These are phyloP conservation scores for Lytechinus pictus DNA, from an alignment of 35 echinoderm and acorn worm species.

Conservation along the genomic window DNA sequence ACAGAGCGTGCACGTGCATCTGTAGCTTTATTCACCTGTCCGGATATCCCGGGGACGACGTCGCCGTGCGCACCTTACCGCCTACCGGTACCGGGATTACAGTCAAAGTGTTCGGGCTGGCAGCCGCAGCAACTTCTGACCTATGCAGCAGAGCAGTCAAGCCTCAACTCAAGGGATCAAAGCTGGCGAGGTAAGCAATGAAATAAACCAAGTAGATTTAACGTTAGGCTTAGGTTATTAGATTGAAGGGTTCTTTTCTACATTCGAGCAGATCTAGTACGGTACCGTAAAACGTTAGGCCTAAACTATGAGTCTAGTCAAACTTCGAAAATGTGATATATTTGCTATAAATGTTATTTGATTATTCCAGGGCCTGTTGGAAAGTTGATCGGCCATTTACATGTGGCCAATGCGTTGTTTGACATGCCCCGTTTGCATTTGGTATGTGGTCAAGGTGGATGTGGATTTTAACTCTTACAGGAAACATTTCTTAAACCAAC, in stretches of 20 bases:
- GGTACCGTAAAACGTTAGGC: too few relatives aligned
- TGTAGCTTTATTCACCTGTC: too few relatives aligned
- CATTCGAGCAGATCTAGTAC: too few relatives aligned
- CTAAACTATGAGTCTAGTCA: conserved; percentile 1
- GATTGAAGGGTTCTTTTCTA: neutral
- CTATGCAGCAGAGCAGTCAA: too few relatives aligned
- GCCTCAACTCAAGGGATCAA: neutral
- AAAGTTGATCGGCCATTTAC: conserved; percentile 54
- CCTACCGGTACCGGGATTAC: too few relatives aligned
- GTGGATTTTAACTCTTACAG: conserved; percentile 37
- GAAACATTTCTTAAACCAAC: conserved; percentile 40
- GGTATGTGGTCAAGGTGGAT: conserved; percentile 37
- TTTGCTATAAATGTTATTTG: conserved; percentile 37
- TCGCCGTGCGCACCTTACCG: too few relatives aligned
- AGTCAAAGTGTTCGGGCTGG: too few relatives aligned
- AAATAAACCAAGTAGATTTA: conserved; percentile 15
- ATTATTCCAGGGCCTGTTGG: conserved; percentile 55
- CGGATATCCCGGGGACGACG: too few relatives aligned
- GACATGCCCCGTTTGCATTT: conserved; percentile 47
- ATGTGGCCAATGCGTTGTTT: conserved; percentile 54
- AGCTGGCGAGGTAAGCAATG: conserved; percentile 24
- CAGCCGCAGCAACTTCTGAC: too few relatives aligned
- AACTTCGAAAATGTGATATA: neutral
- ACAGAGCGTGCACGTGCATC: too few relatives aligned
- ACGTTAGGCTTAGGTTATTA: conserved; percentile 7